phyloP scores from a whole-genome alignment of 2,113 vertebrate species.

The Syngnathus typhle region DNA sequence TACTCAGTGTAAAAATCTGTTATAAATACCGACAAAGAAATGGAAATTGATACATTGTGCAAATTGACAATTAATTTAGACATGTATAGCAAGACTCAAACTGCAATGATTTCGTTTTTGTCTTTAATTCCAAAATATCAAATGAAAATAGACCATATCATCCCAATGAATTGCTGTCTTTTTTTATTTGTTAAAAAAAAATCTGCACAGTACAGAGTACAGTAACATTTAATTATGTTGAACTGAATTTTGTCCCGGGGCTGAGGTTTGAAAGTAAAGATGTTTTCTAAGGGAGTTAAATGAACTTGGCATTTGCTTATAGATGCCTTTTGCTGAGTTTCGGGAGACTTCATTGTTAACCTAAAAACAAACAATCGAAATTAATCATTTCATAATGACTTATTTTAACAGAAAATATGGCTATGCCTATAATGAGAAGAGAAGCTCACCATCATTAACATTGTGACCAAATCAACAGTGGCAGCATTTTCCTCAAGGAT shows the following conservation, averaged over 20 bases:
- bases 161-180: background rate
- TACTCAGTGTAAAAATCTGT: background rate
- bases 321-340: slow-evolving; percentile 74
- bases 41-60: background rate
- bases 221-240: background rate
- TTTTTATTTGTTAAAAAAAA: background rate
- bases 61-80: background rate
- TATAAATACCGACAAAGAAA: background rate
- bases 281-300: slow-evolving; percentile 91
- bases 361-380: slow-evolving; percentile 57
- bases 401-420: background rate
- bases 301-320: slow-evolving; percentile 89
- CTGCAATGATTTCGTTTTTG: too few species aligned
- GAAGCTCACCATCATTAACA: slow-evolving; percentile 78
- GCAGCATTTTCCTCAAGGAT: slow-evolving; percentile 71
- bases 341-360: slow-evolving; percentile 81
- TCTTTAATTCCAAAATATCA: background rate
- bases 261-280: slow-evolving; percentile 73
- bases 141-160: background rate
- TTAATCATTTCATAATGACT: background rate
- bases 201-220: too few species aligned
- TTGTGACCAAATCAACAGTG: slow-evolving; percentile 72
- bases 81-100: background rate
- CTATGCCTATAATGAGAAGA: background rate
- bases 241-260: background rate